A percentile compares a stretch with the other conserved stretches of the same genome.
phyloP scores from a whole-genome alignment of 2,888 invertebrate species.

The Melanostoma mellinum region DNA sequence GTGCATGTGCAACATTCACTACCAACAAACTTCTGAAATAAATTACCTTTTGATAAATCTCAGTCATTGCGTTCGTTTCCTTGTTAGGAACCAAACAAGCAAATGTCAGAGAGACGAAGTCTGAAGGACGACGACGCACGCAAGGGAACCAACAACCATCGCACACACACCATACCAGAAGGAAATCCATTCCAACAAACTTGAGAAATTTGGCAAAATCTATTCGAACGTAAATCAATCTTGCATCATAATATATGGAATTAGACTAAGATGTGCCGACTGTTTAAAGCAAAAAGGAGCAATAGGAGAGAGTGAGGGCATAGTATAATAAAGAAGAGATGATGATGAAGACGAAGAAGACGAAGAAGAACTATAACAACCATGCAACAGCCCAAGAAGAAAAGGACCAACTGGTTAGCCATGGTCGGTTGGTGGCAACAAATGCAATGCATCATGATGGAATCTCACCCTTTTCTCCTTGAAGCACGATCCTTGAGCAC shows the following conservation, averaged over 20 bases:
- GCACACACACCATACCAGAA: constrained; percentile 36
- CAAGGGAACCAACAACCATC: neutral
- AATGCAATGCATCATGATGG: constrained; percentile 67
- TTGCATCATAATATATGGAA: constrained; percentile 69
- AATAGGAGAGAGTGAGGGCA: neutral
- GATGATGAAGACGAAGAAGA: constrained; percentile 22
- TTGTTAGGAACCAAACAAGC: constrained; percentile 56
- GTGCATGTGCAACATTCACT: constrained; percentile 73
- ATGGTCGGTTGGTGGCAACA: constrained; percentile 62
- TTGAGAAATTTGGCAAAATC: constrained; percentile 78
- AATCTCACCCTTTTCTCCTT: constrained; percentile 55
- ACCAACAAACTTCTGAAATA: constrained; percentile 75
- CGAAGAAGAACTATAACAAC: constrained; percentile 51
- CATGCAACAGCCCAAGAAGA: constrained; percentile 47
- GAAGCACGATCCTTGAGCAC: constrained; percentile 53
- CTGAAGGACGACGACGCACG: constrained; percentile 7
- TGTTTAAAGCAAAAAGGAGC: constrained; percentile 17
- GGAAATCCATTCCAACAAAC: constrained; percentile 75
- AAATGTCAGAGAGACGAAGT: constrained; percentile 44
- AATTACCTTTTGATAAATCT: constrained; percentile 82
- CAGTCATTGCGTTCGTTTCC: constrained; percentile 76
- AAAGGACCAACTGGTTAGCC: constrained; percentile 62
- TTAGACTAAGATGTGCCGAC: constrained; percentile 68
- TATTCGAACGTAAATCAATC: constrained; percentile 82
- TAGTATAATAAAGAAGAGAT: neutral